Conservation (phyloP, 2,797 vertebrate species). For the Urocyon cinereoargenteus region DNA sequence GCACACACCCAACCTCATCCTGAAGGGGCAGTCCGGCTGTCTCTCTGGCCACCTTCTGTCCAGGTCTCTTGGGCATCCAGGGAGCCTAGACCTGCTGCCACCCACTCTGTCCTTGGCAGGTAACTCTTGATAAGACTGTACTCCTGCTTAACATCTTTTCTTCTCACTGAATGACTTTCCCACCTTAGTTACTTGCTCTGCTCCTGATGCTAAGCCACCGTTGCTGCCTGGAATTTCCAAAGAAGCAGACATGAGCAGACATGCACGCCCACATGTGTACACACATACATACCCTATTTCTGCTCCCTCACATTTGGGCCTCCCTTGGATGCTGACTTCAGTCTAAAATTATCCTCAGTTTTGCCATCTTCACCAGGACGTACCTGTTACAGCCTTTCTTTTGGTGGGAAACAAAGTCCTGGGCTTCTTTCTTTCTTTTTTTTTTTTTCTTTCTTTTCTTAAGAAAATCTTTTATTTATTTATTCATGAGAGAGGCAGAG, state of each 20-base stretch:
- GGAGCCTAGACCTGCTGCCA: neutral
- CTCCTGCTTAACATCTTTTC: neutral
- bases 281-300: neutral
- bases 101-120: neutral
- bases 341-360: neutral
- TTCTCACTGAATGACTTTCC: neutral
- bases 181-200: neutral
- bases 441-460: neutral
- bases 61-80: neutral
- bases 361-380: neutral
- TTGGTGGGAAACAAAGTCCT: neutral
- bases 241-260: neutral
- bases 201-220: neutral
- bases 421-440: neutral
- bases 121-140: neutral
- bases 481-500: too few relatives aligned
- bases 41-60: neutral
- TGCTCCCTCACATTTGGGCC: neutral
- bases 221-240: neutral
- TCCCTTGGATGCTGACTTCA: neutral
- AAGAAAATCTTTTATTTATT: too few relatives aligned
- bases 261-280: fast-evolving
- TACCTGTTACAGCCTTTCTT: neutral
- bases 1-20: neutral
- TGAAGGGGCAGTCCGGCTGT: neutral